phyloP scores from a whole-genome alignment of 1,140 invertebrate species.

The Mya arenaria region DNA sequence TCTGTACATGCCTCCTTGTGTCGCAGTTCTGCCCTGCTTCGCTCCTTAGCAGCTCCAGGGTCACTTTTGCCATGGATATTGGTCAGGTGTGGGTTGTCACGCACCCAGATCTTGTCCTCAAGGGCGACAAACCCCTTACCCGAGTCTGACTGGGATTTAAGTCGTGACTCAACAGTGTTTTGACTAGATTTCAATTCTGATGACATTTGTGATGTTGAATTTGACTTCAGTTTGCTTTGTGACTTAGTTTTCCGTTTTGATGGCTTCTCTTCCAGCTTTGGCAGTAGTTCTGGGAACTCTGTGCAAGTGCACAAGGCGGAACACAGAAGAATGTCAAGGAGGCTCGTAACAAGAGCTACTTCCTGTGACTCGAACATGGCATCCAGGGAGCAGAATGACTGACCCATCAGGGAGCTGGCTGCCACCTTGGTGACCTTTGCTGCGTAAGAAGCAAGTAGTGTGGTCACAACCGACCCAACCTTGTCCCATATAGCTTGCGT shows the following conservation, averaged over 20 bases:
- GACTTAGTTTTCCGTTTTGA: constrained; percentile 25
- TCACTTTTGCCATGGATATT: background rate
- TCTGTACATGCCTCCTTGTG: constrained; percentile 64
- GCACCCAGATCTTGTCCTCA: constrained; percentile 30
- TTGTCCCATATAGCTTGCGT: constrained; percentile 62
- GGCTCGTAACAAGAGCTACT: constrained; percentile 49
- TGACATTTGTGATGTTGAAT: constrained; percentile 9
- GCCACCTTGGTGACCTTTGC: constrained; percentile 39
- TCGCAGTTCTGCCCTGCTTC: constrained; percentile 31
- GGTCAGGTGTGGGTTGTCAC: constrained; percentile 44
- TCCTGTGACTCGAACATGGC: constrained; percentile 49
- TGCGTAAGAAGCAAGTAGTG: constrained; percentile 53
- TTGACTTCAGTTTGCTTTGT: constrained; percentile 28
- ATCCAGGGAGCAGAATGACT: background rate
- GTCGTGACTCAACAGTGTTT: background rate
- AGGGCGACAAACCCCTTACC: constrained; percentile 12
- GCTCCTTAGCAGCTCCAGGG: constrained; percentile 6
- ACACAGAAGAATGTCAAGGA: constrained; percentile 58
- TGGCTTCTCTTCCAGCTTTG: constrained; percentile 33
- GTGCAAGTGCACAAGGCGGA: constrained; percentile 60
- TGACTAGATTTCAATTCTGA: background rate
- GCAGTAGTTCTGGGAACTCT: constrained; percentile 37
- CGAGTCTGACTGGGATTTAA: constrained; percentile 32
- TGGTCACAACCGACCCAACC: constrained; percentile 41
- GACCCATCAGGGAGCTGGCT: background rate